These are phyloP conservation scores for Hydraecia micacea DNA, from an alignment of 2,888 invertebrate species.

Conservation along the genomic window DNA sequence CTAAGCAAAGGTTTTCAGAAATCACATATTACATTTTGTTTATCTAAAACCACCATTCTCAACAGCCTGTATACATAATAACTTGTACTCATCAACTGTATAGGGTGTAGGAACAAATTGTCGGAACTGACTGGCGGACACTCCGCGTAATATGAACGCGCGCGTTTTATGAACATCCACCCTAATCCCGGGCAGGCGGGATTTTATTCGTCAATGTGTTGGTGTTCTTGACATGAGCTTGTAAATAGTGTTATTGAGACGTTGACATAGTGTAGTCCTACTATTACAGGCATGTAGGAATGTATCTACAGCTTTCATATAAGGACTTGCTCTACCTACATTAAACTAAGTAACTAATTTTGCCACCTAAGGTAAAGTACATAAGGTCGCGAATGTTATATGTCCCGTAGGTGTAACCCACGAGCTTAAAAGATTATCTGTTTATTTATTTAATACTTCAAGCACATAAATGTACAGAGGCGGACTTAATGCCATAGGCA, in stretches of 20 bases:
- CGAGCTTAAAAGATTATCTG: background rate
- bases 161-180: conserved; percentile 78
- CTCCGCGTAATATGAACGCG: conserved; percentile 42
- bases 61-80: conserved; percentile 38
- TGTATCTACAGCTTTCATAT: background rate
- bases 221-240: conserved; percentile 14
- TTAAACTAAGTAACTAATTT: background rate
- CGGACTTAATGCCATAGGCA: too few species aligned
- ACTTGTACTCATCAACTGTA: conserved; percentile 73
- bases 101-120: conserved; percentile 79
- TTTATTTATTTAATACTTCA: too few species aligned
- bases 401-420: background rate
- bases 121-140: conserved; percentile 78
- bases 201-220: conserved; percentile 41
- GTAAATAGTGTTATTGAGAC: conserved; percentile 20
- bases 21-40: too few species aligned
- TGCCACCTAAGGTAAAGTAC: background rate
- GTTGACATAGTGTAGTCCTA: background rate
- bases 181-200: conserved; percentile 46
- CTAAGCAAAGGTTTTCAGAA: background rate
- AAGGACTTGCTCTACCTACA: background rate
- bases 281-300: background rate
- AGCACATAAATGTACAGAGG: too few species aligned
- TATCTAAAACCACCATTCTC: background rate
- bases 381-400: background rate